phyloP scores from a whole-genome alignment of 2,888 invertebrate genomes.

The Koerneria pararmatus region DNA sequence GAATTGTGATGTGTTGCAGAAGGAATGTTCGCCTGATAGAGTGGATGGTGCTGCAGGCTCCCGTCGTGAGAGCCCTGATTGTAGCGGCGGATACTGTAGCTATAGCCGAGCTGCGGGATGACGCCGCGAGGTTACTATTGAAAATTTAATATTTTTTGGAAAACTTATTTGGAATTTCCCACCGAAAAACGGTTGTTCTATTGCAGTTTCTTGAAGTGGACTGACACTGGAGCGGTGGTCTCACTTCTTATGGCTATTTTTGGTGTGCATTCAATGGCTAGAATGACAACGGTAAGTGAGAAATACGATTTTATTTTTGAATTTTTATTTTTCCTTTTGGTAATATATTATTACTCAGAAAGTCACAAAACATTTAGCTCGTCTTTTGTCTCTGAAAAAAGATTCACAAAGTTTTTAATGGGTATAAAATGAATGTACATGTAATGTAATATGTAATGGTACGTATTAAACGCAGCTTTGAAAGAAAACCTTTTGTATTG shows the following conservation, averaged over 20 bases:
- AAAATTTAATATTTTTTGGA: no score
- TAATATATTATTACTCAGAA: not conserved
- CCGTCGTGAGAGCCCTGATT: conserved; percentile 53
- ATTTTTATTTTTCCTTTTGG: not conserved
- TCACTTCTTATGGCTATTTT: conserved; percentile 56
- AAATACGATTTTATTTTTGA: no score
- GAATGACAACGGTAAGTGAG: conserved; percentile 44
- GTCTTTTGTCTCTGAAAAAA: no score
- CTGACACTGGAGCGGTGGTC: conserved; percentile 50
- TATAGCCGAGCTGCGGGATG: conserved; percentile 39
- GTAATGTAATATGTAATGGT: no score
- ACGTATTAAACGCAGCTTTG: no score
- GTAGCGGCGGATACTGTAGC: conserved; percentile 49
- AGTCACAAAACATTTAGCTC: no score
- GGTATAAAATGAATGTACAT: no score
- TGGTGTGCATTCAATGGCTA: conserved; percentile 54
- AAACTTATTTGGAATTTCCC: no score
- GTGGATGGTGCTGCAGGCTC: conserved; percentile 56
- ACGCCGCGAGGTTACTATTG: conserved; percentile 29
- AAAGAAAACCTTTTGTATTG: no score
- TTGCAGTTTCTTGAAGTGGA: conserved; percentile 42
- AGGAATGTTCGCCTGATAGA: conserved; percentile 52
- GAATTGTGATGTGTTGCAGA: no score
- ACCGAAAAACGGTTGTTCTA: not conserved
- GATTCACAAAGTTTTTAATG: no score